A percentile compares a stretch with the other conserved stretches of the same genome.
Conservation (phyloP, 2,113 vertebrate genomes). For the Syngnathus scovelli region DNA sequence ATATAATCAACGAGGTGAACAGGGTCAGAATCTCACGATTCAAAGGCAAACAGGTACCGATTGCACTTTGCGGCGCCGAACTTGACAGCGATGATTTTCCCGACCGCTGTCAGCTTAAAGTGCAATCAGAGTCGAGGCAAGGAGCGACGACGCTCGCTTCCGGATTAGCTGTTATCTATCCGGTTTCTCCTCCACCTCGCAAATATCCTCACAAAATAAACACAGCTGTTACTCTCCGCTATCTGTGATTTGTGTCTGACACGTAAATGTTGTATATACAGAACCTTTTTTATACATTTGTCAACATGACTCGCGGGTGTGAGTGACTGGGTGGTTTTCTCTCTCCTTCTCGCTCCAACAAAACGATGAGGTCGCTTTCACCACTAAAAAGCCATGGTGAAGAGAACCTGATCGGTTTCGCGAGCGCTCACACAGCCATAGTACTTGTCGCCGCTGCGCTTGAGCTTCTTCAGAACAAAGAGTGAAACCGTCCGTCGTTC, state of each 20-base stretch:
- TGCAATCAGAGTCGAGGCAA: conserved; percentile 9
- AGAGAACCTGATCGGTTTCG: conserved; percentile 40
- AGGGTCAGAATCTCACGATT: conserved; percentile 37
- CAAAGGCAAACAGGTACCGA: conserved; percentile 15
- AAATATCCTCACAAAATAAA: conserved; percentile 56
- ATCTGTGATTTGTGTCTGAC: conserved; percentile 51
- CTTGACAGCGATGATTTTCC: conserved; percentile 17
- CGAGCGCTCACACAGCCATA: conserved; percentile 50
- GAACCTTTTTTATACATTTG: conserved; percentile 43
- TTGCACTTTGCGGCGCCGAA: conserved; percentile 11
- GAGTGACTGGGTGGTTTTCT: conserved; percentile 21
- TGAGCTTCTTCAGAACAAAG: not conserved
- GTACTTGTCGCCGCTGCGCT: conserved; percentile 29
- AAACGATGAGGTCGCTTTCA: conserved; percentile 36
- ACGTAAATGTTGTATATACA: conserved; percentile 52
- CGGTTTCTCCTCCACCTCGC: conserved; percentile 24
- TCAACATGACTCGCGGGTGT: conserved; percentile 18
- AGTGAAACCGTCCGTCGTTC: conserved; percentile 25
- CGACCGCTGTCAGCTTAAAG: conserved; percentile 21
- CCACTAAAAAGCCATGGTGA: conserved; percentile 58
- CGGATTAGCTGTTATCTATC: conserved; percentile 33
- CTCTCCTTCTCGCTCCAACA: conserved; percentile 1
- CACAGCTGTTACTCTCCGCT: conserved; percentile 60
- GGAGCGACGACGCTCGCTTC: conserved; percentile 17
- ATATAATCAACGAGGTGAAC: conserved; percentile 36